phyloP scores from a whole-genome alignment of 2,888 invertebrate species.

The Lamellibrachia columna region DNA sequence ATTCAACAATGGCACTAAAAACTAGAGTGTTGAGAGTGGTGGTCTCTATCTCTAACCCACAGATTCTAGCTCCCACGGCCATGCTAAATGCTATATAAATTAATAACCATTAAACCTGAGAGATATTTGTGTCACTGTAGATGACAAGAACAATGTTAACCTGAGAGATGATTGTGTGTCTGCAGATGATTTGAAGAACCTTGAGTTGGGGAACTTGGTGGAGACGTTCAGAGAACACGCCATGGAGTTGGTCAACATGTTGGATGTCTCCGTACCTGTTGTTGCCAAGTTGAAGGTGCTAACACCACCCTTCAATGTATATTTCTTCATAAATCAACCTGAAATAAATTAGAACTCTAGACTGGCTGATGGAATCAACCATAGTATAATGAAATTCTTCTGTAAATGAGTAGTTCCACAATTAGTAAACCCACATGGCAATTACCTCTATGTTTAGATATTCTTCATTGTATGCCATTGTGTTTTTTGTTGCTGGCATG shows the following conservation, averaged over 20 bases:
- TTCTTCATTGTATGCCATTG: background rate
- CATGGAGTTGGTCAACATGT: conserved; percentile 64
- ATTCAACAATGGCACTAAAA: background rate
- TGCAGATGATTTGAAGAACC: conserved; percentile 46
- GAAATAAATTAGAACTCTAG: background rate
- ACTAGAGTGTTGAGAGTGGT: background rate
- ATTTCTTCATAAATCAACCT: no score
- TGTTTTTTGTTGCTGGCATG: background rate
- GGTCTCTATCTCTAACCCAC: no score
- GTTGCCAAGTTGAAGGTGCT: conserved; percentile 63
- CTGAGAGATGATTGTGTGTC: background rate
- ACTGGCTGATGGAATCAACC: background rate
- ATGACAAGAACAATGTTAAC: background rate
- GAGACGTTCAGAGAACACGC: conserved; percentile 66
- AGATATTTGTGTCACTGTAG: background rate
- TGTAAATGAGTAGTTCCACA: conserved; percentile 45
- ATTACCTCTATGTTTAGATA: background rate
- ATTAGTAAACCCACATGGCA: background rate
- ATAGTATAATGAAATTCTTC: no score
- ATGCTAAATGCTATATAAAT: no score
- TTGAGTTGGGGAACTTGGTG: conserved; percentile 61
- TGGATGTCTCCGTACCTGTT: conserved; percentile 66
- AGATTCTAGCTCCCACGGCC: no score
- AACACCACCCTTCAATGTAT: no score
- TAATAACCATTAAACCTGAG: no score